These are phyloP conservation scores for Falco columbarius DNA, from an alignment of 2,797 vertebrate species.

Conservation along the genomic window DNA sequence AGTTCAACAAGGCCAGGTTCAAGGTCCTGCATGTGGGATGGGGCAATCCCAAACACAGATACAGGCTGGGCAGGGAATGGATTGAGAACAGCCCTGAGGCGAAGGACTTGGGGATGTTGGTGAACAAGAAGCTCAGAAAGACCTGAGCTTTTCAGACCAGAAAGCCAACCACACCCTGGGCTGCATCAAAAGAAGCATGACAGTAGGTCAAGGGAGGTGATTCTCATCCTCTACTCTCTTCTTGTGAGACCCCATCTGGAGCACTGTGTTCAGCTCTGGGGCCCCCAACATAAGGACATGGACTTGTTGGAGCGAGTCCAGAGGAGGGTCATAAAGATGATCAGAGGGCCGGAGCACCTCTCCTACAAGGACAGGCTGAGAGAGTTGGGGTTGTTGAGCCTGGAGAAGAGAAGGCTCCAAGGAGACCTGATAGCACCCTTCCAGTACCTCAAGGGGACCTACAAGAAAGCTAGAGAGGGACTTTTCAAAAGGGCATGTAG, in stretches of 20 bases:
- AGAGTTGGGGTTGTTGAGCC: background rate
- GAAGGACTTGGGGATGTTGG: background rate
- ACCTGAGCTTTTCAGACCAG: background rate
- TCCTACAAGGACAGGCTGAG: background rate
- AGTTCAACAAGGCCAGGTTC: background rate
- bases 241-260: accelerated
- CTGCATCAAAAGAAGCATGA: background rate
- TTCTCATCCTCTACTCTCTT: background rate
- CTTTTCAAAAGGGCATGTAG: too few relatives aligned
- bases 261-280: background rate
- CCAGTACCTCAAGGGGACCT: background rate
- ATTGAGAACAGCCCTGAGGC: background rate
- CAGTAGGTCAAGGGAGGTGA: background rate
- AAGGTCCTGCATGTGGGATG: background rate
- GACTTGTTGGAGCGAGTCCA: background rate
- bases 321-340: background rate
- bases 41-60: background rate
- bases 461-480: background rate
- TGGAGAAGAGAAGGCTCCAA: background rate
- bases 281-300: background rate
- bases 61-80: background rate
- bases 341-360: background rate
- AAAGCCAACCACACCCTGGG: background rate
- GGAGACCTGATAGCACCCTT: background rate
- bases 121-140: background rate